Percentiles rank a stretch among this genome's conserved stretches.
These are phyloP conservation scores for Thamnophis elegans DNA, from an alignment of 2,797 vertebrate genomes.

Conservation along the genomic window DNA sequence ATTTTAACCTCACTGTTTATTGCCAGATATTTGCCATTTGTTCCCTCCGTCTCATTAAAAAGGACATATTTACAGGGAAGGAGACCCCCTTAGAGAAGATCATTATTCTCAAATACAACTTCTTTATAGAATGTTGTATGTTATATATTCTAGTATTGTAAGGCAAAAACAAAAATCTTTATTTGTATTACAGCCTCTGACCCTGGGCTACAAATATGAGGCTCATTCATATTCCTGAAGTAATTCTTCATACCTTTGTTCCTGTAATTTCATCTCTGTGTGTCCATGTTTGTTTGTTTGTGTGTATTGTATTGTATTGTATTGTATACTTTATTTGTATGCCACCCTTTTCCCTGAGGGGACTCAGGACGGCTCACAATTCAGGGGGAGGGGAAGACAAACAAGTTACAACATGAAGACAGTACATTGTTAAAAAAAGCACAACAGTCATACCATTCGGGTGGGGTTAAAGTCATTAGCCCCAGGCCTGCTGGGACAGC, in stretches of 20 bases:
- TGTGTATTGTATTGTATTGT: too few relatives aligned
- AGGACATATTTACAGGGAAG: slow-evolving; percentile 20
- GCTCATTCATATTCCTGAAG: slow-evolving; percentile 43
- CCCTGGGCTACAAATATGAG: slow-evolving; percentile 54
- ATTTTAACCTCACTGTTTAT: neutral
- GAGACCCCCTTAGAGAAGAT: slow-evolving; percentile 18
- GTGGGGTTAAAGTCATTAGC: too few relatives aligned
- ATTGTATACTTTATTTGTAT: too few relatives aligned
- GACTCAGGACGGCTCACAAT: too few relatives aligned
- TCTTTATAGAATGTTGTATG: slow-evolving; percentile 51
- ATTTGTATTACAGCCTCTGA: slow-evolving; percentile 47
- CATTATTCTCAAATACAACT: slow-evolving; percentile 47
- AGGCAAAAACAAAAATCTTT: slow-evolving; percentile 29
- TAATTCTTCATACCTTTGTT: slow-evolving; percentile 51
- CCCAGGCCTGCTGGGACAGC: too few relatives aligned
- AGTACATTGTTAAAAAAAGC: too few relatives aligned
- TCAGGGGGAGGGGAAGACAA: too few relatives aligned
- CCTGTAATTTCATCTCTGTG: slow-evolving; percentile 39
- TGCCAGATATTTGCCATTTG: slow-evolving; percentile 23
- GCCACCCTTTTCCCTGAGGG: too few relatives aligned
- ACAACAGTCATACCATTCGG: too few relatives aligned
- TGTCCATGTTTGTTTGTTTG: neutral
- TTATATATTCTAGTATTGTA: slow-evolving; percentile 48
- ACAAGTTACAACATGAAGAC: too few relatives aligned
- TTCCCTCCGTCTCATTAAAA: slow-evolving; percentile 9